Evolutionary conservation across 37 sponge, comb jelly and placozoan species (phyloP), one percentile per base, ranked within the genome.

Genomic region (Aplysina aerophoba): DNA sequence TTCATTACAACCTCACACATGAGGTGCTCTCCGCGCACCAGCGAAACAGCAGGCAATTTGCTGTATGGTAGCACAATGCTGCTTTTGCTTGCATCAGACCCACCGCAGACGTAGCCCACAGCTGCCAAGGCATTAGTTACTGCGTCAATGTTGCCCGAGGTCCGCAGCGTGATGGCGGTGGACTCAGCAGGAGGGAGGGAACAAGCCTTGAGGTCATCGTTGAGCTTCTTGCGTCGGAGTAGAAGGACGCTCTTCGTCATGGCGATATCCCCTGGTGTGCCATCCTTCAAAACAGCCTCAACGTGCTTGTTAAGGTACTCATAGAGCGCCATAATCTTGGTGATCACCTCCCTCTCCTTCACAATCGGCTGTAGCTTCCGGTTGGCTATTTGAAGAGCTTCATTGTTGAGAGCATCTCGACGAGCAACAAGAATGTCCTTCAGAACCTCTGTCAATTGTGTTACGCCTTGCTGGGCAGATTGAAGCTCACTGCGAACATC

Each of bases 51-150:
- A 36, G 78, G 78, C n/a, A 44, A 19, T 3, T 53, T 53, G 15
- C 6, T 5, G 54, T 75, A 75, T 39, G 78, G 31, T 15, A 75
- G n/a, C 24, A 19, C 41, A 19, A 75, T 40, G 44, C 0, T 30
- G 53, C 78, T 75, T 5, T 75, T 53, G 20, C 40, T n/a, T 36
- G 78, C n/a, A 24, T 40, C 3, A 8, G 78, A 75, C 41, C 78
- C 78, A 19, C 54, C 78, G 41, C 78, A 75, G 14, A 75, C 78
- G 25, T 75, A 75, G 54, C 78, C 78, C 39, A 75, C 37, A 12
- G 12, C 78, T 15, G 53, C 50, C 53, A 75, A 50, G 20, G 78
- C 78, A 50, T 75, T 40, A 20, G 78, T 41, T 12, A 75, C 54
- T 24, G 53, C 20, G 25, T 75, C 78, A 40, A 75, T 75, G 78